phyloP scores from a whole-genome alignment of 2,113 vertebrate species.

The Cryptotis parvus region DNA sequence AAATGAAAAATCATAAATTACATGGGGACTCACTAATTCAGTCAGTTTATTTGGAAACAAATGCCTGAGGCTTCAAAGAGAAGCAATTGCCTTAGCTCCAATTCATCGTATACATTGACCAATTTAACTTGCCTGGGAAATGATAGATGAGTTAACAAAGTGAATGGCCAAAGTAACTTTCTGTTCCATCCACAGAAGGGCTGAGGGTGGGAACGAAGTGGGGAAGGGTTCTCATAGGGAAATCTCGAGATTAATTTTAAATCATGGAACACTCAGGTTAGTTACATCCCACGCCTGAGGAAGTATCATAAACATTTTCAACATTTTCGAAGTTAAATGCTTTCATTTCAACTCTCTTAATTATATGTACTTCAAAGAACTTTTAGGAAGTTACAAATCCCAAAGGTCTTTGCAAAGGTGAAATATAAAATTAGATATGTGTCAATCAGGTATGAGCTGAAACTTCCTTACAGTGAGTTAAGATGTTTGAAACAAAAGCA shows the following conservation, averaged over 20 bases:
- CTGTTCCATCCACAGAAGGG: constrained; percentile 46
- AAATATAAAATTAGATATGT: constrained; percentile 53
- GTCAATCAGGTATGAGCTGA: constrained; percentile 36
- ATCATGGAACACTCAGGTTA: constrained; percentile 19
- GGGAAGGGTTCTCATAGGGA: neutral
- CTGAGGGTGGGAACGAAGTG: neutral
- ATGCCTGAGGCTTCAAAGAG: constrained; percentile 77
- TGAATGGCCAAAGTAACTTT: constrained; percentile 59
- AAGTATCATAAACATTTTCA: constrained; percentile 41
- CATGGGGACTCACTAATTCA: constrained; percentile 65
- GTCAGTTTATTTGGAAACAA: constrained; percentile 80
- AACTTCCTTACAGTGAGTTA: neutral
- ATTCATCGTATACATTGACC: constrained; percentile 57
- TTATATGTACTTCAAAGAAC: constrained; percentile 35
- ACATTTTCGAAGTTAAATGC: constrained; percentile 56
- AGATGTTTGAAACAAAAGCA: constrained; percentile 28
- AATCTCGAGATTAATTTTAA: constrained; percentile 54
- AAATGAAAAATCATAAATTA: constrained; percentile 84
- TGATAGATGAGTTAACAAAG: constrained; percentile 76
- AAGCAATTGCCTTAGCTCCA: constrained; percentile 66
- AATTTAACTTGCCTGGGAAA: constrained; percentile 75
- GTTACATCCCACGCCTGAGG: neutral
- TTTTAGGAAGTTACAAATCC: constrained; percentile 41
- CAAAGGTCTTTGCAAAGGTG: neutral
- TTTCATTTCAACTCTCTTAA: constrained; percentile 42